phyloP scores from a whole-genome alignment of 2,888 invertebrate species.

The Dysmachus trigonus region DNA sequence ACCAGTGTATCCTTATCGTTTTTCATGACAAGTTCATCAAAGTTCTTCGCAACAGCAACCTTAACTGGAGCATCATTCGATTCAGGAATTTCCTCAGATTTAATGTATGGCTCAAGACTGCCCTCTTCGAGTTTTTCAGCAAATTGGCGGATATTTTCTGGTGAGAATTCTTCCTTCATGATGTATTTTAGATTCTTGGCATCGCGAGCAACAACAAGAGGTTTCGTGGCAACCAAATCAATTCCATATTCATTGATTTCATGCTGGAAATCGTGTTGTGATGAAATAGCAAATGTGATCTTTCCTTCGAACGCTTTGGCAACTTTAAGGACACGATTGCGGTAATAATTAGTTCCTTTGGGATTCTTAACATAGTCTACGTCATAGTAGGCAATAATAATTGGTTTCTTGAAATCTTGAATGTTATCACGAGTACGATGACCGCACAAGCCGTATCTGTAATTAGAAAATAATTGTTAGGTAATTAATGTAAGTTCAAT shows the following conservation, averaged over 20 bases:
- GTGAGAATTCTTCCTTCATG: constrained; percentile 88
- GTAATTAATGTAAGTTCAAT: background rate
- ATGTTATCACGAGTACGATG: constrained; percentile 86
- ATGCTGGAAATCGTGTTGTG: constrained; percentile 92
- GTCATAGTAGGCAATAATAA: constrained; percentile 89
- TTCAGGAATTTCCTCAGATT: constrained; percentile 93
- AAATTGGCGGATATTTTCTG: constrained; percentile 87
- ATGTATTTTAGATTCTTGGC: constrained; percentile 87
- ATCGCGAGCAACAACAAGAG: constrained; percentile 85
- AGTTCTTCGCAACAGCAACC: constrained; percentile 96
- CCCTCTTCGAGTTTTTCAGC: constrained; percentile 82
- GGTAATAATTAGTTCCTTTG: constrained; percentile 99
- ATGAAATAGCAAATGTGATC: constrained; percentile 88
- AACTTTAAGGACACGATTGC: constrained; percentile 92
- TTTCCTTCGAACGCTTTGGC: constrained; percentile 64
- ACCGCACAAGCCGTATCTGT: constrained; percentile 90
- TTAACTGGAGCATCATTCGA: constrained; percentile 83
- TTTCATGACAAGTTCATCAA: constrained; percentile 91
- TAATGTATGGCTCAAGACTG: constrained; percentile 89
- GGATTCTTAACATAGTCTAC: constrained; percentile 97
- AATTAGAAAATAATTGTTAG: constrained; percentile 50
- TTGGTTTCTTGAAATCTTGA: constrained; percentile 86
- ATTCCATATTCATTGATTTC: constrained; percentile 95
- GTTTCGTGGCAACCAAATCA: constrained; percentile 88
- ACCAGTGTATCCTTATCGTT: constrained; percentile 92